Evolutionary conservation across 2,113 vertebrate genomes (phyloP).

Genomic region (Geococcyx californianus): DNA sequence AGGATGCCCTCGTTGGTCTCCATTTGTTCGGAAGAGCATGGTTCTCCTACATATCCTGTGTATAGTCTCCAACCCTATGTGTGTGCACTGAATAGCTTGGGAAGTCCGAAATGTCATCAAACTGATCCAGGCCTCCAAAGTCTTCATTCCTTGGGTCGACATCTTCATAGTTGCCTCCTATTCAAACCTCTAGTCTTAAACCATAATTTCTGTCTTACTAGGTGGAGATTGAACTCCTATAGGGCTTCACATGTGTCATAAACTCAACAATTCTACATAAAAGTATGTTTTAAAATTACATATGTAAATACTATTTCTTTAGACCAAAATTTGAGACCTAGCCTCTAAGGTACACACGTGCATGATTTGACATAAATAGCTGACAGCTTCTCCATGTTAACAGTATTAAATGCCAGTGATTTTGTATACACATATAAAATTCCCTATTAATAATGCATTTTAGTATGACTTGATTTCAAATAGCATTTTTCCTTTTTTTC

Average conservation of each 20-base stretch:
- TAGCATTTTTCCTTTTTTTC: neutral
- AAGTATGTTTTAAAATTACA: neutral
- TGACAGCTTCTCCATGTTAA: neutral
- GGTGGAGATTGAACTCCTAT: neutral
- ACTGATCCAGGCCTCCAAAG: neutral
- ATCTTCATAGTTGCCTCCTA: neutral
- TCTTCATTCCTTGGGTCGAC: neutral
- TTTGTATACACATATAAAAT: neutral
- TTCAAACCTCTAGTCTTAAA: neutral
- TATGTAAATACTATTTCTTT: neutral
- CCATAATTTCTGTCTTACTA: neutral
- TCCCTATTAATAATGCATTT: neutral
- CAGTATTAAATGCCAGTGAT: neutral
- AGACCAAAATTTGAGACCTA: neutral
- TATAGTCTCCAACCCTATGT: neutral
- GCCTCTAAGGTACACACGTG: neutral
- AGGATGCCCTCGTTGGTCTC: neutral
- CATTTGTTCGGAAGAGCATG: neutral
- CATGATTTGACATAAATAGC: neutral
- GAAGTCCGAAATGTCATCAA: neutral
- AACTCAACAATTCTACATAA: neutral
- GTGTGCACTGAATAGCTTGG: neutral
- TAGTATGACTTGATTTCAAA: neutral
- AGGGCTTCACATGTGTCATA: neutral
- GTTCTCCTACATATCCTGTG: conserved; percentile 11